Evolutionary conservation across 2,888 invertebrate species (phyloP).

Genomic region (Celastrina argiolus): DNA sequence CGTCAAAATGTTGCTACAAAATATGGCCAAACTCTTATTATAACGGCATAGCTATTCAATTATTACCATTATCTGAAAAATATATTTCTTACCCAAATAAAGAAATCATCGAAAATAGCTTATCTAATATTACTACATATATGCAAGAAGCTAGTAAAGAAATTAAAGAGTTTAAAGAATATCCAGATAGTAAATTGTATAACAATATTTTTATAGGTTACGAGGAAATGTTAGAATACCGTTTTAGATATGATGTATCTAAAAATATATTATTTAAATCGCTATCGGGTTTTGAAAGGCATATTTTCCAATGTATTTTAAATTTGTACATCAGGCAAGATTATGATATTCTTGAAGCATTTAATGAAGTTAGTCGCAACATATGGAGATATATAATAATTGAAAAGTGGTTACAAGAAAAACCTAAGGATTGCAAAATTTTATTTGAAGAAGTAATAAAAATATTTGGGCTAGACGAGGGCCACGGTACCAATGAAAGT

Average conservation of each 20-base stretch:
- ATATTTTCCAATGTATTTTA: conserved; percentile 15
- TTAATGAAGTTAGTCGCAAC: conserved; percentile 8
- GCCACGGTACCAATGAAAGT: background rate
- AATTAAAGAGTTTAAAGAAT: background rate
- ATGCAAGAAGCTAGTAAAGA: conserved; percentile 9
- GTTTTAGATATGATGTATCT: background rate
- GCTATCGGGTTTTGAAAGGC: background rate
- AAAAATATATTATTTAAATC: conserved; percentile 7
- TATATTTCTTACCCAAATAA: background rate
- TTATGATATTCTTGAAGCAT: conserved; percentile 14
- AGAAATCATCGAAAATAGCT: background rate
- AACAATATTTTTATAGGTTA: conserved; percentile 17
- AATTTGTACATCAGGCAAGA: conserved; percentile 16
- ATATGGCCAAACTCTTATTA: background rate
- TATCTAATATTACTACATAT: background rate
- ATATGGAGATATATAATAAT: background rate
- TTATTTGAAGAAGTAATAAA: conserved; percentile 10
- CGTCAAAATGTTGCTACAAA: background rate
- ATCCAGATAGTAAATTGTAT: conserved; percentile 12
- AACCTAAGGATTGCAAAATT: background rate
- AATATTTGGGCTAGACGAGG: background rate
- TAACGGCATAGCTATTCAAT: background rate
- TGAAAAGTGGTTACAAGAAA: background rate
- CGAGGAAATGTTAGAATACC: conserved; percentile 21
- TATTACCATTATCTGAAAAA: background rate